Evolutionary conservation across 2,888 invertebrate genomes (phyloP).

Genomic region (Hymenopus coronatus): DNA sequence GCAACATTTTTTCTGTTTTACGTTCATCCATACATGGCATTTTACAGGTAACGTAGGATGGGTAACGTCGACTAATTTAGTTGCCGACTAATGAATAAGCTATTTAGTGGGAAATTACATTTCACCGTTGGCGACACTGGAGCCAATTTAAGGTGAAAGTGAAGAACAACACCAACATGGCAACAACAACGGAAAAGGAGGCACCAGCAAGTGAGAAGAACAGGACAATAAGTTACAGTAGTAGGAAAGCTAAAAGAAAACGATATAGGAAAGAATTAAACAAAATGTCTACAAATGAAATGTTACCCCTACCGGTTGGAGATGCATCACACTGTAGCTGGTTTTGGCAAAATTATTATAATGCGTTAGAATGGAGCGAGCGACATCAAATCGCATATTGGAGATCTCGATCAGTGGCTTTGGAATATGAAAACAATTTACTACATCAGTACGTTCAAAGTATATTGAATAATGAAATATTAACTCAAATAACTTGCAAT

Average conservation of each 20-base stretch:
- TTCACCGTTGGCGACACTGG: too few species aligned
- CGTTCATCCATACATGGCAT: too few species aligned
- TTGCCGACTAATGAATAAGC: too few species aligned
- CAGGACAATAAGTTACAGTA: not conserved
- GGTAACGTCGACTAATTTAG: too few species aligned
- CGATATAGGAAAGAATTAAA: not conserved
- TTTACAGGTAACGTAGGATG: too few species aligned
- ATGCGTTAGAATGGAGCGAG: constrained; percentile 47
- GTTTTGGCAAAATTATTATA: constrained; percentile 35
- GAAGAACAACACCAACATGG: too few species aligned
- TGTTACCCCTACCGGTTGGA: not conserved
- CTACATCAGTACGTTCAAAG: constrained; percentile 52
- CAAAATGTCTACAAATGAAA: not conserved
- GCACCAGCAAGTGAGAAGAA: too few species aligned
- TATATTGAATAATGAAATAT: constrained; percentile 31
- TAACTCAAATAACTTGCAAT: not conserved
- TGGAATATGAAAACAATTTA: constrained; percentile 58
- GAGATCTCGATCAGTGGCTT: constrained; percentile 57
- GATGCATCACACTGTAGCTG: constrained; percentile 14
- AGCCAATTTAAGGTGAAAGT: too few species aligned
- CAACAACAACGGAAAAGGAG: too few species aligned
- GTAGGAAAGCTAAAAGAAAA: not conserved
- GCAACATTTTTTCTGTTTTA: too few species aligned
- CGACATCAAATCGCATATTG: constrained; percentile 60
- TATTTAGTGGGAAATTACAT: too few species aligned